Base-by-base conservation (phyloP, 2,797 vertebrate species). In the Gila robusta region DNA sequence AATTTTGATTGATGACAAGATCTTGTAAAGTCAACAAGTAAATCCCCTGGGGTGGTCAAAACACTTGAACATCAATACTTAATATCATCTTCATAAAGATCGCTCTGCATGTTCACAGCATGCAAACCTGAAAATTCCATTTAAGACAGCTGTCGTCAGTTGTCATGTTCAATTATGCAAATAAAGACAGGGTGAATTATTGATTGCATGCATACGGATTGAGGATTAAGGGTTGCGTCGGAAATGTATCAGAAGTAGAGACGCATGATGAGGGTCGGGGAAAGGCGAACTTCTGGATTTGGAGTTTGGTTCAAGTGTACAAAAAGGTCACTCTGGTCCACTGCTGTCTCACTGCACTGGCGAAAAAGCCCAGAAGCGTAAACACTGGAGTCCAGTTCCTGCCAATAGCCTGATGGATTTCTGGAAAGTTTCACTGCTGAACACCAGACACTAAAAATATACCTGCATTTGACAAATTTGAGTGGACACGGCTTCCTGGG, bases 131-230 rank as follows among this genome's bases (percentile, higher is more conserved):
- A 76, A 32, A 88, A 91, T 89, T 86, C 56, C 62, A 59, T 84
- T 88, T 91, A 92, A 93, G 89, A 83, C 89, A 91, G 91, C 89
- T 89, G 81, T 91, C 87, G 91, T 92, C 91, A 52, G 71, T 64
- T 5, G 64, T 81, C 83, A 92, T 80, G 81, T 92, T 93, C 87
- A 91, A 90, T 93, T 92, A 91, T 52, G 77, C 82, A 86, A 83
- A 91, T 91, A 81, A 92, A 91, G 89, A 78, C 74, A 17, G 49
- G 83, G 88, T 89, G 89, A 89, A 91, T 91, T 91, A 92, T 86
- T 90, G 87, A 90, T 86, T 81, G 85, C 87, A 89, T 88, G 6
- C n/a, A 73, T 32, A 69, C 32, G 41, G 85, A 91, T 90, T 77
- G 87, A 86, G 87, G 88, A 80, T 86, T 86, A 90, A 87, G 87